Conservation (phyloP, 2,113 vertebrate genomes). For the Hoplias malabaricus region DNA sequence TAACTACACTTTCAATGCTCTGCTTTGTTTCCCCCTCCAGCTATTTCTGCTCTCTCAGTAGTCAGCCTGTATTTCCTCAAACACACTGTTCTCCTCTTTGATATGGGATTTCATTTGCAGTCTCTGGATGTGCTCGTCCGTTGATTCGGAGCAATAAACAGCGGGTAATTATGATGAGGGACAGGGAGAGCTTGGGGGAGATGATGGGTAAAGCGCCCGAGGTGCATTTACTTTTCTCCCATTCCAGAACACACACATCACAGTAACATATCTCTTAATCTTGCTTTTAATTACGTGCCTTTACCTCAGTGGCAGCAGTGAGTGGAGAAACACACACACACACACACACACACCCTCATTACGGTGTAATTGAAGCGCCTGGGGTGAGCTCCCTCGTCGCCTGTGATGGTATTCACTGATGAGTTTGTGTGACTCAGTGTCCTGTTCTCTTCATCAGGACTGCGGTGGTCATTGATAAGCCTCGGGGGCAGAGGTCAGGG, state of each 20-base stretch:
- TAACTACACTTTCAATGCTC: background rate
- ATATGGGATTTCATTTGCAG: slow-evolving; percentile 28
- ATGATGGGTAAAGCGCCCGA: background rate
- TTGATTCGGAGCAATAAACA: slow-evolving; percentile 24
- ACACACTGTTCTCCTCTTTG: slow-evolving; percentile 2
- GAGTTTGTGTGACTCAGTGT: background rate
- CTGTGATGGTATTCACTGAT: slow-evolving; percentile 28
- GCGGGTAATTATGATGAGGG: slow-evolving; percentile 21
- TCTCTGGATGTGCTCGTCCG: slow-evolving; percentile 13
- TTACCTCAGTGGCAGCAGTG: slow-evolving; percentile 9
- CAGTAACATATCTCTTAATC: slow-evolving; percentile 28
- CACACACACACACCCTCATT: background rate
- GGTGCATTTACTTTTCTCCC: slow-evolving; percentile 19
- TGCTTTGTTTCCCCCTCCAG: slow-evolving; percentile 15
- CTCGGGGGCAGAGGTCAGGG: slow-evolving; percentile 53
- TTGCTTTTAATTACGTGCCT: slow-evolving; percentile 37
- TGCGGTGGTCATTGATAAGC: slow-evolving; percentile 65
- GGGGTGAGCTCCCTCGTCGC: background rate
- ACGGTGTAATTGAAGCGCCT: slow-evolving; percentile 11
- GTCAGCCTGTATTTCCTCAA: slow-evolving; percentile 10
- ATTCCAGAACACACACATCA: slow-evolving; percentile 4
- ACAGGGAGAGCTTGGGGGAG: background rate
- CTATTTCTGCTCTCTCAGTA: background rate
- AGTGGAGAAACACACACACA: background rate
- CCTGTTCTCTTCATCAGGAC: slow-evolving; percentile 28